phyloP scores from a whole-genome alignment of 92 coral and sea anemone species.

The Zoanthus sociatus region DNA sequence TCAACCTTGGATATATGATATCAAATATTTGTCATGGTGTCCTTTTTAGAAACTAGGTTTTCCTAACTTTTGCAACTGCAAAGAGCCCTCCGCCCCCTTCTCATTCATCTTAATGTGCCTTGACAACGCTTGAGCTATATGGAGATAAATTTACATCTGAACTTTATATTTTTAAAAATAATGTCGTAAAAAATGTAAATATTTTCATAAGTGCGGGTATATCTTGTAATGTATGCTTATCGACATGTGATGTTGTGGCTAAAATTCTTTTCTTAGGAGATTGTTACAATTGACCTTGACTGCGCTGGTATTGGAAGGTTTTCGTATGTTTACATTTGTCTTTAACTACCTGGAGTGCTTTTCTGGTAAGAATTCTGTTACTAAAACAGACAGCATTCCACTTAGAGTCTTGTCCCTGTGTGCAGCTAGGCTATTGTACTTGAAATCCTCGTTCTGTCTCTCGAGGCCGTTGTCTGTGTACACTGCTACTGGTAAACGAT shows the following conservation, averaged over 20 bases:
- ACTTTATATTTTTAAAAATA: not conserved
- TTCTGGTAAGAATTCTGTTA: constrained; percentile 63
- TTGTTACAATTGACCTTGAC: not conserved
- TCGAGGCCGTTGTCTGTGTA: constrained; percentile 70
- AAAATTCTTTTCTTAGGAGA: not conserved
- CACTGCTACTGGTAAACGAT: constrained; percentile 47
- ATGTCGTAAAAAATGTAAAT: not conserved
- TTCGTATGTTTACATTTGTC: not conserved
- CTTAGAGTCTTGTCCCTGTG: constrained; percentile 53
- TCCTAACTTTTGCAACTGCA: too few relatives aligned
- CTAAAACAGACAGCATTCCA: constrained; percentile 62
- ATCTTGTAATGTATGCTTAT: not conserved
- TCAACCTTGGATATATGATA: not conserved
- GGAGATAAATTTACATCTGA: too few relatives aligned
- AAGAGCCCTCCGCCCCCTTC: too few relatives aligned
- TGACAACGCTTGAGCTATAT: too few relatives aligned
- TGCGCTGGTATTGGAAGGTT: not conserved
- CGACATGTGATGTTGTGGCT: not conserved
- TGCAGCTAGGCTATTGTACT: constrained; percentile 42
- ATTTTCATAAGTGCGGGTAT: not conserved
- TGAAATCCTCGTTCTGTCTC: constrained; percentile 59
- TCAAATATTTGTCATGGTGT: too few relatives aligned
- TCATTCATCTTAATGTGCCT: too few relatives aligned
- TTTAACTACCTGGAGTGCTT: constrained; percentile 46
- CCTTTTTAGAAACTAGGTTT: too few relatives aligned